Evolutionary conservation across 2,113 vertebrate species (phyloP).

Genomic region (Malurus cyaneus): DNA sequence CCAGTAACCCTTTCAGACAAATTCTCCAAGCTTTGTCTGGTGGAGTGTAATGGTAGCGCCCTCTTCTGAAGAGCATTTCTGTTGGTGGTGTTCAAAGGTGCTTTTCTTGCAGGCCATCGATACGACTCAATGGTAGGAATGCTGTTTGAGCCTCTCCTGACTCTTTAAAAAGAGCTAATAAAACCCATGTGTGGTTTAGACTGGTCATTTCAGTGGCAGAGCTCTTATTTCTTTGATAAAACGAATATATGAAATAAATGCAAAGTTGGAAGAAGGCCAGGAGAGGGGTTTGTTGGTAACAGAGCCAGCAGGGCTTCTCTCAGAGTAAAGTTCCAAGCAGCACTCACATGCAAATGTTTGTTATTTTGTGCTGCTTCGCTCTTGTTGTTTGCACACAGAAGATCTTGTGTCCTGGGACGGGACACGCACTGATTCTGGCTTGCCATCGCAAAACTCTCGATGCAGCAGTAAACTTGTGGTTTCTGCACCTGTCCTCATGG

Average conservation of each 20-base stretch:
- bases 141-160: not conserved
- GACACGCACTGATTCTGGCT: not conserved
- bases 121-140: not conserved
- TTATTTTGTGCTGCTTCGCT: not conserved
- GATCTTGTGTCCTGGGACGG: not conserved
- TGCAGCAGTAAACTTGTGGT: slow-evolving; percentile 36
- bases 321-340: not conserved
- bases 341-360: not conserved
- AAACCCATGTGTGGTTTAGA: not conserved
- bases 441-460: not conserved
- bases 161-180: not conserved
- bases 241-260: not conserved
- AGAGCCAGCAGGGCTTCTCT: not conserved
- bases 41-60: not conserved
- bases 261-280: not conserved
- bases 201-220: not conserved
- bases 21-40: not conserved
- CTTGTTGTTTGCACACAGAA: not conserved
- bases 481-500: slow-evolving; percentile 65
- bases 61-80: not conserved
- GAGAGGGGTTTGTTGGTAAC: not conserved
- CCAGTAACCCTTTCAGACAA: not conserved
- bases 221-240: not conserved
- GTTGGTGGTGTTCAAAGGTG: not conserved
- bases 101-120: not conserved